phyloP scores from a whole-genome alignment of 2,888 invertebrate species.

The Platycheirus albimanus region DNA sequence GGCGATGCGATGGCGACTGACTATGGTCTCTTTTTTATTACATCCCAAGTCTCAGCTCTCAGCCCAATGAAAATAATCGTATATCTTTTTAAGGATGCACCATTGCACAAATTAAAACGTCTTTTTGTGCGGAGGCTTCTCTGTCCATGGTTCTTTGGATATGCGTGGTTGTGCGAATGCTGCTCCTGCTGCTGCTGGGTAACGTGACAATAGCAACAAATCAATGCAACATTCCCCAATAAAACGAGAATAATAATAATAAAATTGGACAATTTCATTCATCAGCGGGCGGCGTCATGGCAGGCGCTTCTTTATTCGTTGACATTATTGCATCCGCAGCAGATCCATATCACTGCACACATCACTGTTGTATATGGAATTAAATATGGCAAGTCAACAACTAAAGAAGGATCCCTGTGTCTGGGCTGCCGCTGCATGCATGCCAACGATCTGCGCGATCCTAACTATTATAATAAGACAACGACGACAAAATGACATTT shows the following conservation, averaged over 20 bases:
- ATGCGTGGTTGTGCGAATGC: background rate
- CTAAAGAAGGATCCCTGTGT: slow-evolving; percentile 27
- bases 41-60: too few relatives aligned
- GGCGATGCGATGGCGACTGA: slow-evolving; percentile 16
- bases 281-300: slow-evolving; percentile 44
- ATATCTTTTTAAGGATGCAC: slow-evolving; percentile 56
- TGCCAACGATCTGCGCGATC: slow-evolving; percentile 20
- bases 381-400: slow-evolving; percentile 35
- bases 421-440: too few relatives aligned
- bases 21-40: slow-evolving; percentile 12
- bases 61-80: slow-evolving; percentile 67
- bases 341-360: slow-evolving; percentile 53
- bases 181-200: background rate
- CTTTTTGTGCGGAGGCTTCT: too few relatives aligned
- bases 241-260: slow-evolving; percentile 62
- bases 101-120: slow-evolving; percentile 63
- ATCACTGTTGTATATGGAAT: slow-evolving; percentile 22
- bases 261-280: slow-evolving; percentile 72
- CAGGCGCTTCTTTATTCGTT: slow-evolving; percentile 58
- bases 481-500: slow-evolving; percentile 57
- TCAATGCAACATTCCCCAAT: slow-evolving; percentile 56
- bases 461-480: slow-evolving; percentile 23
- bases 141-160: too few relatives aligned
- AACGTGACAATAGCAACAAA: slow-evolving; percentile 66
- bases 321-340: slow-evolving; percentile 70